These are phyloP conservation scores for Octodon degus DNA, from an alignment of 2,113 vertebrate species.

Conservation along the genomic window DNA sequence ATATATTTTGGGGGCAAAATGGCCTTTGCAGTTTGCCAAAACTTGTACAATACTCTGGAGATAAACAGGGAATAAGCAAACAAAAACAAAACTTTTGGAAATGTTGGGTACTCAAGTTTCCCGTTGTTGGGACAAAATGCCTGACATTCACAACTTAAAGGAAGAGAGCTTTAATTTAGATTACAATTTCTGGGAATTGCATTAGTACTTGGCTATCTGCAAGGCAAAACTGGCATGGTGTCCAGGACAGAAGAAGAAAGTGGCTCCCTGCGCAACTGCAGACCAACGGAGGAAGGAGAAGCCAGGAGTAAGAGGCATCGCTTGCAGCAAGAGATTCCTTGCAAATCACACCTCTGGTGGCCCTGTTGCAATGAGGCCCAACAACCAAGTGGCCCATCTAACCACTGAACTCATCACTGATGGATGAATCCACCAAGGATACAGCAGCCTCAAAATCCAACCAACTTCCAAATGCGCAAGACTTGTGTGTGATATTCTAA, in stretches of 20 bases:
- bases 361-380: not conserved
- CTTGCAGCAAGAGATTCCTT: not conserved
- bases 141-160: not conserved
- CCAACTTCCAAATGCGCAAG: not conserved
- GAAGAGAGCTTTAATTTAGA: not conserved
- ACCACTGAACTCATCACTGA: not conserved
- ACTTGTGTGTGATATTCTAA: not conserved
- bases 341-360: not conserved
- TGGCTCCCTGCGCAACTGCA: not conserved
- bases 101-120: not conserved
- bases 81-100: not conserved
- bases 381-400: not conserved
- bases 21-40: not conserved
- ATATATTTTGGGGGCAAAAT: not conserved
- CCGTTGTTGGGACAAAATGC: not conserved
- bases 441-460: not conserved
- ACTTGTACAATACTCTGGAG: not conserved
- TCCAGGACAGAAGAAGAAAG: not conserved
- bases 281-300: not conserved
- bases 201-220: not conserved
- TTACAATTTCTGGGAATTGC: not conserved
- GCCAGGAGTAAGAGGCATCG: not conserved
- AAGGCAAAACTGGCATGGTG: not conserved
- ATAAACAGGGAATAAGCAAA: conserved; percentile 6
- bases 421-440: not conserved